phyloP scores from a whole-genome alignment of 2,113 vertebrate species.

The Balaenoptera acutorostrata region DNA sequence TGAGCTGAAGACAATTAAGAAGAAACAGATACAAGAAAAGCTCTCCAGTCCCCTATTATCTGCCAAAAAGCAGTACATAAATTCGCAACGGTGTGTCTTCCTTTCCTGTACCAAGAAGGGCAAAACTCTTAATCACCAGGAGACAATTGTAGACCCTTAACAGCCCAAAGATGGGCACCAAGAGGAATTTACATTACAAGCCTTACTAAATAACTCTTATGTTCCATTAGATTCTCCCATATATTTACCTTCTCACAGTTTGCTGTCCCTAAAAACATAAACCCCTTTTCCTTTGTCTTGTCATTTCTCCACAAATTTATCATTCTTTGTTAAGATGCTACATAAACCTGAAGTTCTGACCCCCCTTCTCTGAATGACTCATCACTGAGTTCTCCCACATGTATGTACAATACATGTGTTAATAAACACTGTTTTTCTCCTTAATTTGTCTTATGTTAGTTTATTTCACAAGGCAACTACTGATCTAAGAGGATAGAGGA shows the following conservation, averaged over 20 bases:
- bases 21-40: background rate
- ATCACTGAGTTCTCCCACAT: background rate
- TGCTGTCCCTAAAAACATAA: background rate
- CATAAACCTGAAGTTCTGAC: background rate
- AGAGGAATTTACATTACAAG: background rate
- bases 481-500: background rate
- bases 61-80: background rate
- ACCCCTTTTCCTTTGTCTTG: background rate
- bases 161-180: background rate
- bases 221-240: too few species aligned
- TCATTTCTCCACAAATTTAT: background rate
- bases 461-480: background rate
- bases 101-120: background rate
- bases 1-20: background rate
- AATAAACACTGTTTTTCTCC: background rate
- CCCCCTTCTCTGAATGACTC: background rate
- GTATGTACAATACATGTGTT: too few species aligned
- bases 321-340: background rate
- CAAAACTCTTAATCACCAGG: background rate
- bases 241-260: background rate
- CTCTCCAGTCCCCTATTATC: background rate
- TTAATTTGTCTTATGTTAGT: background rate
- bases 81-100: background rate
- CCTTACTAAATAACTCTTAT: background rate
- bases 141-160: background rate